Evolutionary conservation across 2,888 invertebrate genomes (phyloP), one percentile per base, ranked within the genome.

Genomic region (Tuta absoluta): DNA sequence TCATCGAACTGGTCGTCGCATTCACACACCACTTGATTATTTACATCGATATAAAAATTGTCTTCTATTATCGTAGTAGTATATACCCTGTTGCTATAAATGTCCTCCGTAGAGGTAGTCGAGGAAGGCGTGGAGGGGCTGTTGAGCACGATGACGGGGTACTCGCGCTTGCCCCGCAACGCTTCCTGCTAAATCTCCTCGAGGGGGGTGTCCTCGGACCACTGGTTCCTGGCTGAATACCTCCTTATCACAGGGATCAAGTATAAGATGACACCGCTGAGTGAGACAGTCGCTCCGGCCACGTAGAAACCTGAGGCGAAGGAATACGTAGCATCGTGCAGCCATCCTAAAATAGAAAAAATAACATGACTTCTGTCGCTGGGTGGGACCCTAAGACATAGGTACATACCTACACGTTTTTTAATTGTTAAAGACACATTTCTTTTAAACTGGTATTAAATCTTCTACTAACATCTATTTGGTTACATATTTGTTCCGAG

Each of bases 201-300:
- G 72, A 89, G 68, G 63, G 80, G 78, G 1, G 84, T 80, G 21
- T 83, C 87, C 66, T 86, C 77, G 67, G 76, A 73, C 76, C 81
- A 83, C 64, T 76, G 72, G 64, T 71, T 72, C 66, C 74, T 79
- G 68, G 69, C 76, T 41, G 65, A 78, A 64, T 85, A 80, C 73
- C 81, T 92, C 81, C 95, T 95, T 62, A 97, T 73, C 63, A 94
- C 86, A 8, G 97, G 97, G 78, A 98, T 96, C 68, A 94, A 85
- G 85, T 97, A 98, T 67, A 99, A 93, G 92, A 99, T 96, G 53
- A 97, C 62, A 12, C 98, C 99, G 79, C 98, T 98, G 56, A 96
- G 69, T 4, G 96, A 95, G 66, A 99, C 97, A 80, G 96, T 94
- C 0, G 93, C 87, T 5, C 99, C 99, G 21, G 98, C 97, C 66